Percentiles rank a stretch among this genome's conserved stretches.
Conservation (phyloP, 2,113 vertebrate species). For the Microcebus jonahi region DNA sequence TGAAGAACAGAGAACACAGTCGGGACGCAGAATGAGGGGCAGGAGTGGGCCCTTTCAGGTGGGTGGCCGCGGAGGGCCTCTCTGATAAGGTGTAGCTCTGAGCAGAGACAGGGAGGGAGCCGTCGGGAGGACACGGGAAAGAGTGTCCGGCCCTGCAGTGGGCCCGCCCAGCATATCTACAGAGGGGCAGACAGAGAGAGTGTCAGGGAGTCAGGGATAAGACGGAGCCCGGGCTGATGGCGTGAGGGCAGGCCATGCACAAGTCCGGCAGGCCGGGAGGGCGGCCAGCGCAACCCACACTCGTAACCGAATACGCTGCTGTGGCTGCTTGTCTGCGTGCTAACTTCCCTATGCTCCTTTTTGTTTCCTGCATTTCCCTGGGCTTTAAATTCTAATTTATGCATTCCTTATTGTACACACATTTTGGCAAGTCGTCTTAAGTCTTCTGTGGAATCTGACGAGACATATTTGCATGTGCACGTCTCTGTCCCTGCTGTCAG, state of each 20-base stretch:
- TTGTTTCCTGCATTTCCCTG: not conserved
- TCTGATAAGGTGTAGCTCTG: not conserved
- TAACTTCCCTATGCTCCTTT: not conserved
- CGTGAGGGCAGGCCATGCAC: no score
- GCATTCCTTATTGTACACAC: not conserved
- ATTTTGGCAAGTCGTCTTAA: conserved; percentile 4
- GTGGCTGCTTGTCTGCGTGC: not conserved
- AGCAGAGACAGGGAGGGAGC: not conserved
- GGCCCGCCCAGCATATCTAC: not conserved
- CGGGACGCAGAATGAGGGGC: not conserved
- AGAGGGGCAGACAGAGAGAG: not conserved
- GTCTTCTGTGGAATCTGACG: not conserved
- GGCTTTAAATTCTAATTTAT: not conserved
- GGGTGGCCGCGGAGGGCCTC: not conserved
- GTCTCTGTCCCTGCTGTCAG: not conserved
- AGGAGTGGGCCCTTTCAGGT: not conserved
- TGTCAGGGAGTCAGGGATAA: no score
- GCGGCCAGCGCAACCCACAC: not conserved
- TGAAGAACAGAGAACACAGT: not conserved
- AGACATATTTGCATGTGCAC: not conserved
- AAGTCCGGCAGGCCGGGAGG: not conserved
- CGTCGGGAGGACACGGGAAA: not conserved
- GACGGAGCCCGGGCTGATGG: no score
- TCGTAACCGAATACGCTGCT: not conserved
- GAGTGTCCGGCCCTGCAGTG: no score